Evolutionary conservation across 2,888 invertebrate genomes (phyloP).

Genomic region (Xylocampa areola): DNA sequence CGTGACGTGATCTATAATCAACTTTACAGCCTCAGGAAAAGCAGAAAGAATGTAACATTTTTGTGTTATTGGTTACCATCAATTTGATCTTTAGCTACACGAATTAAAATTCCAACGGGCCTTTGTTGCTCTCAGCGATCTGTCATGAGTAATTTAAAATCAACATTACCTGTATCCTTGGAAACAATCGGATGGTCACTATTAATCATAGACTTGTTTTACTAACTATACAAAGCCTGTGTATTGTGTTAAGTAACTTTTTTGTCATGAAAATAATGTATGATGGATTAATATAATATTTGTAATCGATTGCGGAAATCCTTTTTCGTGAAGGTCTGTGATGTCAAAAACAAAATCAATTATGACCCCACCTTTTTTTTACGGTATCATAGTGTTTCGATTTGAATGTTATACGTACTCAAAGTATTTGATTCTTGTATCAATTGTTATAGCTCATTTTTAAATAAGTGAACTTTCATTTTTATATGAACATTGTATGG

Average conservation of each 20-base stretch:
- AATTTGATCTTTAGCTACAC: conserved; percentile 59
- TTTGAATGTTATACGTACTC: too few relatives aligned
- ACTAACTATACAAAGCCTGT: conserved; percentile 27
- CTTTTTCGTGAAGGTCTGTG: conserved; percentile 53
- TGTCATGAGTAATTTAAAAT: conserved; percentile 63
- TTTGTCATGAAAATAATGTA: conserved; percentile 44
- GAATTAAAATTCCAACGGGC: conserved; percentile 59
- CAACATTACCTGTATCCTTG: conserved; percentile 60
- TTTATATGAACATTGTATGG: too few relatives aligned
- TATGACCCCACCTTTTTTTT: conserved; percentile 44
- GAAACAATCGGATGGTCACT: conserved; percentile 50
- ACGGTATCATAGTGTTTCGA: conserved; percentile 19
- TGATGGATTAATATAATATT: conserved; percentile 51
- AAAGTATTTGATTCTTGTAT: conserved; percentile 9
- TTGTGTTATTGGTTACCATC: conserved; percentile 55
- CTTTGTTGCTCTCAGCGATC: conserved; percentile 60
- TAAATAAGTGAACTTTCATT: conserved; percentile 25
- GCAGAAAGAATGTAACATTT: conserved; percentile 56
- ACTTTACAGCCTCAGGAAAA: conserved; percentile 55
- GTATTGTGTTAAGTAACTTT: conserved; percentile 50
- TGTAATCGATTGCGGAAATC: conserved; percentile 68
- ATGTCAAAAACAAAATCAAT: conserved; percentile 47
- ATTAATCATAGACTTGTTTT: conserved; percentile 57
- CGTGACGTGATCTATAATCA: conserved; percentile 54
- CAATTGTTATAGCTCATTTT: conserved; percentile 10